These are phyloP conservation scores for Lacanobia wlatinum DNA, from an alignment of 2,888 invertebrate species.

Conservation along the genomic window DNA sequence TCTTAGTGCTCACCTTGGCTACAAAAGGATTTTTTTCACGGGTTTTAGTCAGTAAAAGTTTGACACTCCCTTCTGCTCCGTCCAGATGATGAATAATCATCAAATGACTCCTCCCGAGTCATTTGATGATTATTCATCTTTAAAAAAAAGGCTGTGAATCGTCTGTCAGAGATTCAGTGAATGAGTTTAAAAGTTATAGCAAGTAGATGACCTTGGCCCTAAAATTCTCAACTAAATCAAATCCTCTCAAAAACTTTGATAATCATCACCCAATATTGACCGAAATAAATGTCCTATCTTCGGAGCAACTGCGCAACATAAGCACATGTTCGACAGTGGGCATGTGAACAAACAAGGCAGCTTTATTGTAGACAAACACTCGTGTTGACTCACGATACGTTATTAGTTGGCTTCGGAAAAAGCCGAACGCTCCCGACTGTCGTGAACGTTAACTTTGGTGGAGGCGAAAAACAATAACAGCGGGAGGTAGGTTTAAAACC, in stretches of 20 bases:
- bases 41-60: too few species aligned
- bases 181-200: too few species aligned
- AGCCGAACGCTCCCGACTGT: conserved; percentile 19
- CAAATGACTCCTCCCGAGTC: too few species aligned
- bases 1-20: too few species aligned
- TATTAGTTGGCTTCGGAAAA: conserved; percentile 58
- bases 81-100: too few species aligned
- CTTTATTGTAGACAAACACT: conserved; percentile 61
- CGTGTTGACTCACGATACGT: conserved; percentile 55
- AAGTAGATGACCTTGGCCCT: too few species aligned
- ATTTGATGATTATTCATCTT: too few species aligned
- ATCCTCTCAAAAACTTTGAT: background rate
- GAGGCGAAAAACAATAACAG: background rate
- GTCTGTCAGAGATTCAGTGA: too few species aligned
- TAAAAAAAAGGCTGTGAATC: too few species aligned
- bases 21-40: too few species aligned
- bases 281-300: conserved; percentile 19
- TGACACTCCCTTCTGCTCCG: too few species aligned
- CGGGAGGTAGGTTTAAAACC: background rate
- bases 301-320: conserved; percentile 11
- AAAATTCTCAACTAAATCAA: conserved; percentile 8
- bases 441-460: background rate
- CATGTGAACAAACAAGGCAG: conserved; percentile 54
- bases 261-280: conserved; percentile 4
- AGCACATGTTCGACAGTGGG: conserved; percentile 42